phyloP scores from a whole-genome alignment of 2,888 invertebrate genomes.

The Platerodrilus igneus region DNA sequence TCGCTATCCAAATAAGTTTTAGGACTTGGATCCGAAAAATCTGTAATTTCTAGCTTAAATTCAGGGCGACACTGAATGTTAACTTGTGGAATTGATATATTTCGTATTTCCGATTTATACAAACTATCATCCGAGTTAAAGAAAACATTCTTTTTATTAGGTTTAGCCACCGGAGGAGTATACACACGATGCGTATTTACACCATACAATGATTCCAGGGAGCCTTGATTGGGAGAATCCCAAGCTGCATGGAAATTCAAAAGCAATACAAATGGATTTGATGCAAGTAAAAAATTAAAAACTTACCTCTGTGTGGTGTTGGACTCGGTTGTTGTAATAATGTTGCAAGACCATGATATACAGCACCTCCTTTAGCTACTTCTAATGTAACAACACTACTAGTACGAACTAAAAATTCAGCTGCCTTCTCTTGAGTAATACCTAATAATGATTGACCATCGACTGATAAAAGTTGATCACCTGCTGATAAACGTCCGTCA shows the following conservation, averaged over 20 bases:
- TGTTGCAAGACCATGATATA: slow-evolving; percentile 92
- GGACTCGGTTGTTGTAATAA: slow-evolving; percentile 88
- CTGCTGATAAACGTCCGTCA: slow-evolving; percentile 92
- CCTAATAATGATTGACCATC: slow-evolving; percentile 81
- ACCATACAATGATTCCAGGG: slow-evolving; percentile 42
- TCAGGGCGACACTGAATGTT: slow-evolving; percentile 39
- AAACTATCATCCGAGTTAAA: slow-evolving; percentile 47
- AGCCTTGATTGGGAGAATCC: slow-evolving; percentile 40
- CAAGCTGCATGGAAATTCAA: slow-evolving; percentile 49
- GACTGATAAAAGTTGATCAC: slow-evolving; percentile 94
- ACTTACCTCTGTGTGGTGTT: slow-evolving; percentile 68
- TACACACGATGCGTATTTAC: slow-evolving; percentile 36
- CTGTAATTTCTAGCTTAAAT: slow-evolving; percentile 45
- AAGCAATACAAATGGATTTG: no score
- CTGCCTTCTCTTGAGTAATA: slow-evolving; percentile 83
- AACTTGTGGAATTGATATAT: slow-evolving; percentile 44
- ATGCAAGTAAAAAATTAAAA: slow-evolving; percentile 10
- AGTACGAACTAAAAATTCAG: slow-evolving; percentile 90
- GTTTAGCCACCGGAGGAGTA: slow-evolving; percentile 42
- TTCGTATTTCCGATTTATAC: slow-evolving; percentile 42
- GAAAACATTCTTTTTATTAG: slow-evolving; percentile 44
- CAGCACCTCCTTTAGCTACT: slow-evolving; percentile 96
- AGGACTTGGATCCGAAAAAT: slow-evolving; percentile 45
- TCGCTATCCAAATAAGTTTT: slow-evolving; percentile 40
- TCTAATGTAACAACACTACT: slow-evolving; percentile 91